phyloP scores from a whole-genome alignment of 2,113 vertebrate species.

The Arvicanthis niloticus region DNA sequence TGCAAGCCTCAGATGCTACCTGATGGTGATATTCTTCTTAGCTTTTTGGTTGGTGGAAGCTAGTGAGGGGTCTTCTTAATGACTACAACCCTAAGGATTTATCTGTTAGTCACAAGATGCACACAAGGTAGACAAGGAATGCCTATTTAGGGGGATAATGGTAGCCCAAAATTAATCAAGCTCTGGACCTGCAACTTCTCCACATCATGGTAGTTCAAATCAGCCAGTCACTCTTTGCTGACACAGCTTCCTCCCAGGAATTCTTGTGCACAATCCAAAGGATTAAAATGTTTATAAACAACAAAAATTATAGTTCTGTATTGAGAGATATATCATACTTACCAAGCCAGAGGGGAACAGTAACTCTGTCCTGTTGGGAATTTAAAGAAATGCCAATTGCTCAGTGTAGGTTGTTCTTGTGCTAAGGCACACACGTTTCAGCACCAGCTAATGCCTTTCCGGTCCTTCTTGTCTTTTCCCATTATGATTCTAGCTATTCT shows the following conservation, averaged over 20 bases:
- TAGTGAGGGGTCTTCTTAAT: neutral
- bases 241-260: neutral
- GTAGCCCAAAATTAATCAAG: neutral
- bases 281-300: constrained; percentile 15
- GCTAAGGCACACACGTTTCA: neutral
- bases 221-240: neutral
- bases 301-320: neutral
- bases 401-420: neutral
- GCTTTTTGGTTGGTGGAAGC: neutral
- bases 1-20: neutral
- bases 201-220: neutral
- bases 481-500: neutral
- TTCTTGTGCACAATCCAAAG: neutral
- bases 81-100: no score
- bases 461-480: neutral
- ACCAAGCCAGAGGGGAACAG: neutral
- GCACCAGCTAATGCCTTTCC: neutral
- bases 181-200: neutral
- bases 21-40: neutral
- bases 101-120: neutral
- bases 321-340: constrained; percentile 28
- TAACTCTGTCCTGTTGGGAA: neutral
- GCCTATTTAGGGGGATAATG: neutral
- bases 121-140: neutral
- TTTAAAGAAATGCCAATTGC: neutral